These are phyloP conservation scores for Subanguina moxae DNA, from an alignment of 1,140 invertebrate species.

Conservation along the genomic window DNA sequence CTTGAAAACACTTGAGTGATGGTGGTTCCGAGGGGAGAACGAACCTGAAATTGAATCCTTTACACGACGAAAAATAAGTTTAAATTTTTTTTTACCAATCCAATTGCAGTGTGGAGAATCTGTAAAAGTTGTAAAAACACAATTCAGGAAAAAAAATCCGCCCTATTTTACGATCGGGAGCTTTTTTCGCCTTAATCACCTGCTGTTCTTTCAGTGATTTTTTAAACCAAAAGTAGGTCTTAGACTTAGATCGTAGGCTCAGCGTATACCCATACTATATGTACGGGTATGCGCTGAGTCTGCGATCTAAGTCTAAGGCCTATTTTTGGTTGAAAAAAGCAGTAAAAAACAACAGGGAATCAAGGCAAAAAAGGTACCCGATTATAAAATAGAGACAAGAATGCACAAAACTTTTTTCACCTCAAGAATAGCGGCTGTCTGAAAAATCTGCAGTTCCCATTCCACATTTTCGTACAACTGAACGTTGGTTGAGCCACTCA, in stretches of 20 bases:
- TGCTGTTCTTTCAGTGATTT: too few relatives aligned
- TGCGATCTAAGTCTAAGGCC: too few relatives aligned
- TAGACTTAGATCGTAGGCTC: too few relatives aligned
- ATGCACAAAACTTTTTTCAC: constrained; percentile 63
- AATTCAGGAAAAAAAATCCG: not conserved
- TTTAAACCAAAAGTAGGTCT: too few relatives aligned
- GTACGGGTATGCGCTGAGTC: too few relatives aligned
- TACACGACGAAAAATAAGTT: too few relatives aligned
- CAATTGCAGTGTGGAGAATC: constrained; percentile 75
- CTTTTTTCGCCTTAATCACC: too few relatives aligned
- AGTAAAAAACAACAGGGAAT: too few relatives aligned
- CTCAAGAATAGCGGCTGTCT: constrained; percentile 83
- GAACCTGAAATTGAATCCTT: too few relatives aligned
- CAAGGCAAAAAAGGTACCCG: constrained; percentile 41
- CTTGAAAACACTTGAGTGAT: constrained; percentile 82
- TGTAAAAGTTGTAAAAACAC: constrained; percentile 54
- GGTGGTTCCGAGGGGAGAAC: constrained; percentile 76
- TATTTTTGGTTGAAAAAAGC: not conserved
- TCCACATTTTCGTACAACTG: constrained; percentile 55
- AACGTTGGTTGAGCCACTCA: constrained; percentile 26
- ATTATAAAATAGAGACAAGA: constrained; percentile 23
- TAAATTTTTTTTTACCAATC: constrained; percentile 70
- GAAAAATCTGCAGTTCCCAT: constrained; percentile 72
- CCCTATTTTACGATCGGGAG: too few relatives aligned
- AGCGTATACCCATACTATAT: too few relatives aligned